phyloP scores from a whole-genome alignment of 1,140 invertebrate genomes.

The Notospermus geniculatus region DNA sequence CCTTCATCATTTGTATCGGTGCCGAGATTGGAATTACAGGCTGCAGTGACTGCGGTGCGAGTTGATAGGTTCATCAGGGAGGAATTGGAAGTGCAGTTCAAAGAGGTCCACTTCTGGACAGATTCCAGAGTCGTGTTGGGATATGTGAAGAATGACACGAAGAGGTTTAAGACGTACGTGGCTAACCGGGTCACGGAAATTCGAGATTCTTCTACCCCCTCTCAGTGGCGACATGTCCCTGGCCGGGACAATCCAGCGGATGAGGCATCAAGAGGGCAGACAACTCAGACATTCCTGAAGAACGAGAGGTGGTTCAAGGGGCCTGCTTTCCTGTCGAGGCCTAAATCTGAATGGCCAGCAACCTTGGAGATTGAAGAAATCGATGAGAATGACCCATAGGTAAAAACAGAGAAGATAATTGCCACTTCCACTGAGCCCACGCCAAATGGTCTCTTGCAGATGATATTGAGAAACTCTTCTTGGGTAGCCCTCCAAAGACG shows the following conservation, averaged over 20 bases:
- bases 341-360: no score
- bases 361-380: no score
- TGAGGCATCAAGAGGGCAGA: background rate
- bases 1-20: background rate
- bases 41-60: background rate
- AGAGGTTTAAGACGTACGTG: conserved; percentile 1
- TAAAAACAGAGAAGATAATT: no score
- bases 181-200: conserved; percentile 8
- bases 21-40: conserved; percentile 4
- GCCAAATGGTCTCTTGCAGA: no score
- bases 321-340: no score
- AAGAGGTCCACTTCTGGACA: background rate
- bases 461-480: no score
- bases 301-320: no score
- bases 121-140: background rate
- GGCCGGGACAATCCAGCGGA: background rate
- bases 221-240: conserved; percentile 1
- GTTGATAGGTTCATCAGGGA: background rate
- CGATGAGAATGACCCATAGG: no score
- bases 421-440: no score
- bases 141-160: conserved; percentile 2
- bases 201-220: background rate
- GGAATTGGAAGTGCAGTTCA: background rate
- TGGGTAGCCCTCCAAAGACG: no score
- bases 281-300: background rate